A percentile compares a stretch with the other conserved stretches of the same genome.
These are phyloP conservation scores for Xanthia togata DNA, from an alignment of 2,888 invertebrate genomes.

Conservation along the genomic window DNA sequence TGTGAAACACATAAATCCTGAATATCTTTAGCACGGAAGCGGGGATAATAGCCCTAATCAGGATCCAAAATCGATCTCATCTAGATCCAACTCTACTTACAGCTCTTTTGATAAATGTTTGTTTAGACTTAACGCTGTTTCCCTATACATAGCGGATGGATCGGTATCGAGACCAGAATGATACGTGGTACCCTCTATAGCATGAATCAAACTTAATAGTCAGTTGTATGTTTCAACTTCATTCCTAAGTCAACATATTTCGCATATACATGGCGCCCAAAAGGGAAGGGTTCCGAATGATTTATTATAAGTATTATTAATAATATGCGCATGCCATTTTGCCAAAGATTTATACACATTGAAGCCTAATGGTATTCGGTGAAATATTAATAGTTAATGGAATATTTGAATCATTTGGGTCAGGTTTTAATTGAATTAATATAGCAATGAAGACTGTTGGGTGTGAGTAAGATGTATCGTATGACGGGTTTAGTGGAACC, in stretches of 20 bases:
- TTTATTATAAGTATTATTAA: constrained; percentile 62
- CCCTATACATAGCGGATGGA: not conserved
- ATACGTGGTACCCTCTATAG: not conserved
- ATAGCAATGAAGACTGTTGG: constrained; percentile 41
- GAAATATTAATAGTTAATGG: constrained; percentile 71
- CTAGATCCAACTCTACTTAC: not conserved
- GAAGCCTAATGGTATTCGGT: constrained; percentile 66
- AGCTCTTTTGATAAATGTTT: constrained; percentile 21
- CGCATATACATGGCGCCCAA: constrained; percentile 41
- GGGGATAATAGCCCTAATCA: not conserved
- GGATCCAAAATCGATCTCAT: not conserved
- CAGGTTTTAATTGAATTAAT: constrained; percentile 63
- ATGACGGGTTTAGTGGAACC: constrained; percentile 45
- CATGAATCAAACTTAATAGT: constrained; percentile 8
- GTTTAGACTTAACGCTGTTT: constrained; percentile 3
- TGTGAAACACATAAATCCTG: not conserved
- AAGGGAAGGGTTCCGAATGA: constrained; percentile 56
- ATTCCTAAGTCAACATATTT: constrained; percentile 49
- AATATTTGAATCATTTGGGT: constrained; percentile 60
- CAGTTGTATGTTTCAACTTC: constrained; percentile 8
- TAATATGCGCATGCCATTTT: constrained; percentile 52
- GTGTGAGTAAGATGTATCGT: constrained; percentile 52
- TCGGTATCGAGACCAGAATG: not conserved
- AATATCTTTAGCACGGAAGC: not conserved
- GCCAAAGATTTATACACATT: constrained; percentile 58